Evolutionary conservation across 2,888 invertebrate genomes (phyloP), one percentile per base, ranked within the genome.

Genomic region (Caradrina kadenii): DNA sequence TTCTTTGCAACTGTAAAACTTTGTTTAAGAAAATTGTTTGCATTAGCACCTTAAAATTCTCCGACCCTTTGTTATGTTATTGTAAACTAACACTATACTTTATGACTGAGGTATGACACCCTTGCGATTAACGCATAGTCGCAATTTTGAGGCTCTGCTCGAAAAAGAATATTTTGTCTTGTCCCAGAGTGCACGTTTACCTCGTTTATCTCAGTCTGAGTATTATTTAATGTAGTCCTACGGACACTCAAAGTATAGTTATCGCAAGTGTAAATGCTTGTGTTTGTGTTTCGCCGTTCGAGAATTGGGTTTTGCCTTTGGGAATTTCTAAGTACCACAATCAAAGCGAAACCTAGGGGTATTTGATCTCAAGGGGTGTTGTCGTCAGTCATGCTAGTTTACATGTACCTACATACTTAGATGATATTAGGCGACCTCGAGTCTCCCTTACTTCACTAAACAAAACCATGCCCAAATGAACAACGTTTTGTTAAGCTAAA

Each of bases 1-100:
- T 95, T 69, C 91, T 91, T 82, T 95, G 96, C 49, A 96, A 79
- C 75, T 94, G 93, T 39, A 96, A 85, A 2, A 96, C 96, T 95
- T 86, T 7, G 75, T 67, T 70, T 35, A 79, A 77, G 54, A 68
- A 35, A 74, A 55, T 67, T 22, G 64, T 35, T 19, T 49, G 13
- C 55, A 52, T 75, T 58, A 63, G 19, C 11, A 35, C 1, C 17
- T 21, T 5, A 35, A 11, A 55, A 21, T 39, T 45, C 17, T 35
- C n/a, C 11, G 7, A 13, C 15, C 17, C 17, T 17, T 48, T 15
- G 26, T 11, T 17, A 13, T 26, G 1, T 35, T 17, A n/a, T 15
- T 8, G 22, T 69, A 35, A 15, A n/a, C 15, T 68, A 6, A 17
- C 17, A 45, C 17, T 15, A 35, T 7, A 35, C 0, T 48, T 10